Evolutionary conservation across 1,140 invertebrate species (phyloP).

Genomic region (Bombus huntii): DNA sequence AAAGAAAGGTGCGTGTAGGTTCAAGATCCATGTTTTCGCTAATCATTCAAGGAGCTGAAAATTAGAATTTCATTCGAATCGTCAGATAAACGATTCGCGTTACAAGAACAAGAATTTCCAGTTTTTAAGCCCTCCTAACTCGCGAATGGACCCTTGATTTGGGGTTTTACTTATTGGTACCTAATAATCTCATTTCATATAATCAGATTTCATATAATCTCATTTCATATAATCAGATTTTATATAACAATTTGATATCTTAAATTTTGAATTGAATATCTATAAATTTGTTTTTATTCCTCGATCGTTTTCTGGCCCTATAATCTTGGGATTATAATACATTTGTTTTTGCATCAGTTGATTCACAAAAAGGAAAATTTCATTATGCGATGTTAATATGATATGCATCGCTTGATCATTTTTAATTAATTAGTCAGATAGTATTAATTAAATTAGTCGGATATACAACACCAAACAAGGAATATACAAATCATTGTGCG

Average conservation of each 20-base stretch:
- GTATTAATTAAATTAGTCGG: not conserved
- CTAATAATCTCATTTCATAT: slow-evolving; percentile 63
- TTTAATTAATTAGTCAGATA: not conserved
- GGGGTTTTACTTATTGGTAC: slow-evolving; percentile 61
- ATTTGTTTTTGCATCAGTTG: slow-evolving; percentile 7
- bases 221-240: slow-evolving; percentile 49
- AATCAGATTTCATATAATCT: slow-evolving; percentile 51
- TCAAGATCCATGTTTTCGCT: not conserved
- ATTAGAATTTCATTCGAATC: slow-evolving; percentile 18
- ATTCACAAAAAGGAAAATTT: not conserved
- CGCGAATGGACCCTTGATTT: slow-evolving; percentile 66
- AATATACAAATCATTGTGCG: slow-evolving; percentile 9
- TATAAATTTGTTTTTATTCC: slow-evolving; percentile 27
- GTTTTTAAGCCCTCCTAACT: slow-evolving; percentile 42
- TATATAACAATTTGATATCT: slow-evolving; percentile 60
- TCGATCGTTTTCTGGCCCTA: not conserved
- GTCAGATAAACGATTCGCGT: not conserved
- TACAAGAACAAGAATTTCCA: slow-evolving; percentile 44
- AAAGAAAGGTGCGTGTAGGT: slow-evolving; percentile 19
- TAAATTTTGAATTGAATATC: slow-evolving; percentile 56
- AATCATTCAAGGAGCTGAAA: slow-evolving; percentile 16
- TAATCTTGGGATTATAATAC: not conserved
- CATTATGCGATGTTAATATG: not conserved
- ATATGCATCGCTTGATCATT: not conserved
- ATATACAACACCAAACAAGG: slow-evolving; percentile 5